Evolutionary conservation across 2,113 vertebrate species (phyloP).

Genomic region (Odocoileus virginianus): DNA sequence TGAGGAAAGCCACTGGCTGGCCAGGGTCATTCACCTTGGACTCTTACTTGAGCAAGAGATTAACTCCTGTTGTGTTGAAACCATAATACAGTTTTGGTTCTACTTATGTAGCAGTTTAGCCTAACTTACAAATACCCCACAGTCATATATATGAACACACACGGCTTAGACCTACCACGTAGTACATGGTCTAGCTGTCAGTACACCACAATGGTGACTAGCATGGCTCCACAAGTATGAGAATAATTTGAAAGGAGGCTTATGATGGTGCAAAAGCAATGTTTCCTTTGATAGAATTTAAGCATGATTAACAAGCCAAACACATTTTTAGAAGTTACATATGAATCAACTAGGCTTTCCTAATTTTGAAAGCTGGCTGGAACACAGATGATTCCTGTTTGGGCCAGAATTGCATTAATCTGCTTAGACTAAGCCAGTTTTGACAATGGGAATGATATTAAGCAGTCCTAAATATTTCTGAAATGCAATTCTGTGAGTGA

Average conservation of each 20-base stretch:
- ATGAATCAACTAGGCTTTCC: background rate
- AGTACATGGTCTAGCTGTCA: background rate
- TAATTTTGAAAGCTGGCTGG: background rate
- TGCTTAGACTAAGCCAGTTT: background rate
- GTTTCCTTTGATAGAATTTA: constrained; percentile 48
- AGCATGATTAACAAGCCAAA: background rate
- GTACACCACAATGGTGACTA: background rate
- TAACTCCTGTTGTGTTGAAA: background rate
- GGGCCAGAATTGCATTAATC: background rate
- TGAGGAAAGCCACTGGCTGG: background rate
- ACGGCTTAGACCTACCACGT: background rate
- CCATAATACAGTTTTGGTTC: background rate
- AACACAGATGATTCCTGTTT: background rate
- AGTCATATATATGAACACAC: background rate
- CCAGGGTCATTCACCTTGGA: background rate
- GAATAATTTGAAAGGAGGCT: background rate
- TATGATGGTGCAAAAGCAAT: background rate
- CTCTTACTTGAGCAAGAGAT: background rate
- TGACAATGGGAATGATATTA: background rate
- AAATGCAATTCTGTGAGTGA: background rate
- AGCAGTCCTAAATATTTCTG: background rate
- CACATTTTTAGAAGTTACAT: background rate
- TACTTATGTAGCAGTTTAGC: background rate
- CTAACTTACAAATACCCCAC: background rate
- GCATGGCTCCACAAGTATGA: background rate